Evolutionary conservation across 2,888 invertebrate genomes (phyloP).

Genomic region (Diabrotica balteata): DNA sequence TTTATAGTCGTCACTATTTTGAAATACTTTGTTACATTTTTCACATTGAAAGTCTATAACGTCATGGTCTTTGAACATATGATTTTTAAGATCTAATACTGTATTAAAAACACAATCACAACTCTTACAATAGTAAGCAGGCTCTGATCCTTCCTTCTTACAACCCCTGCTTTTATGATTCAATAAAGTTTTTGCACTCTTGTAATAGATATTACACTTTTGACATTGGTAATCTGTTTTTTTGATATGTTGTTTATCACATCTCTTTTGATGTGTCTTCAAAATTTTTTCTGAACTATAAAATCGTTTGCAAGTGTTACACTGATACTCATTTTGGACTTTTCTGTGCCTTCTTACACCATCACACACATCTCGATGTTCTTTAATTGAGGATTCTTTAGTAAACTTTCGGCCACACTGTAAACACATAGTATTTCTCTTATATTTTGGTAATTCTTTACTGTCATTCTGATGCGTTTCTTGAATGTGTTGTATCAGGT

Average conservation of each 20-base stretch:
- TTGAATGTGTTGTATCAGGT: conserved; percentile 37
- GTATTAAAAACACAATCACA: conserved; percentile 34
- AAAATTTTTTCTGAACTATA: conserved; percentile 43
- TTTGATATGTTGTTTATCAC: conserved; percentile 26
- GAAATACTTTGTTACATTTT: conserved; percentile 30
- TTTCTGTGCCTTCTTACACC: conserved; percentile 36
- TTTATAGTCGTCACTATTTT: conserved; percentile 26
- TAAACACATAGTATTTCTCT: conserved; percentile 29
- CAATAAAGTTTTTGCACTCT: conserved; percentile 29
- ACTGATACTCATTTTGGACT: conserved; percentile 33
- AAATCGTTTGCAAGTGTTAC: conserved; percentile 37
- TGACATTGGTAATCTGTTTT: conserved; percentile 34
- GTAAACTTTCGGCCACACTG: conserved; percentile 37
- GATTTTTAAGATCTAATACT: conserved; percentile 28
- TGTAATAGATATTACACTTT: conserved; percentile 33
- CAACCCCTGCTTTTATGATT: conserved; percentile 33
- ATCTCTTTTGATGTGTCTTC: conserved; percentile 39
- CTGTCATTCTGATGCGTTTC: conserved; percentile 27
- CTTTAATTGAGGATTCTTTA: conserved; percentile 30
- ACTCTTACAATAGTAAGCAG: conserved; percentile 32
- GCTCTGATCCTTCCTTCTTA: conserved; percentile 29
- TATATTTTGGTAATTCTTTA: conserved; percentile 31
- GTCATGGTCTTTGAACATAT: conserved; percentile 32
- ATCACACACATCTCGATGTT: conserved; percentile 33
- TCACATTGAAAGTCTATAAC: conserved; percentile 28